Conservation (phyloP, 2,113 vertebrate genomes). For the Archilochus colubris region DNA sequence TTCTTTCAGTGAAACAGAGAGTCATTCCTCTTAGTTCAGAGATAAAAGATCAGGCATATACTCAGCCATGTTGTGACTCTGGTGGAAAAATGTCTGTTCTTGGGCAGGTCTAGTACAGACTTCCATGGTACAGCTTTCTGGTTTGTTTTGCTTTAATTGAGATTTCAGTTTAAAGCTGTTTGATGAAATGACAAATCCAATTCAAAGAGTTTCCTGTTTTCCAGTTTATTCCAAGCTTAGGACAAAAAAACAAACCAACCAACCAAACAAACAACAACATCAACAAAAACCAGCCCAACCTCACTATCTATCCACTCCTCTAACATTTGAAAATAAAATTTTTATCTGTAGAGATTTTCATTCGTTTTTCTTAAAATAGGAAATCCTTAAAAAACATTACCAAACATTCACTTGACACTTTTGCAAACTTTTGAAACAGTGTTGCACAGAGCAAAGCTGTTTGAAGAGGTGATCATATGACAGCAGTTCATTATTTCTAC, state of each 20-base stretch:
- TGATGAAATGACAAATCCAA: not conserved
- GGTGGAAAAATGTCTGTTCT: not conserved
- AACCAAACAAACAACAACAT: too few relatives aligned
- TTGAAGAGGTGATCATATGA: not conserved
- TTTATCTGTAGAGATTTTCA: not conserved
- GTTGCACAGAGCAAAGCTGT: not conserved
- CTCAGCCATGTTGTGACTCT: not conserved
- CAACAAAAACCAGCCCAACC: too few relatives aligned
- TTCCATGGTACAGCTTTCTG: fast-evolving
- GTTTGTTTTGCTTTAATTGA: not conserved
- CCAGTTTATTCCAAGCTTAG: not conserved
- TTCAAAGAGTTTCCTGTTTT: not conserved
- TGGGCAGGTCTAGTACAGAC: not conserved
- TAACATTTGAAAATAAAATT: not conserved
- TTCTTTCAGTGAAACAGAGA: not conserved
- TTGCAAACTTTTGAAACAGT: not conserved
- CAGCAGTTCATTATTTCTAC: not conserved
- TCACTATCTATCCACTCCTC: not conserved
- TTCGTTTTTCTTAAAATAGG: not conserved
- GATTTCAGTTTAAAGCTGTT: not conserved
- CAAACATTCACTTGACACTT: not conserved
- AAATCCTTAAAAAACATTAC: not conserved
- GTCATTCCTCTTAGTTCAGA: not conserved
- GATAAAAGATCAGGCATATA: fast-evolving
- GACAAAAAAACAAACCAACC: not conserved